Conservation (phyloP, 2,888 invertebrate species). For the Trachelus iudaicus region DNA sequence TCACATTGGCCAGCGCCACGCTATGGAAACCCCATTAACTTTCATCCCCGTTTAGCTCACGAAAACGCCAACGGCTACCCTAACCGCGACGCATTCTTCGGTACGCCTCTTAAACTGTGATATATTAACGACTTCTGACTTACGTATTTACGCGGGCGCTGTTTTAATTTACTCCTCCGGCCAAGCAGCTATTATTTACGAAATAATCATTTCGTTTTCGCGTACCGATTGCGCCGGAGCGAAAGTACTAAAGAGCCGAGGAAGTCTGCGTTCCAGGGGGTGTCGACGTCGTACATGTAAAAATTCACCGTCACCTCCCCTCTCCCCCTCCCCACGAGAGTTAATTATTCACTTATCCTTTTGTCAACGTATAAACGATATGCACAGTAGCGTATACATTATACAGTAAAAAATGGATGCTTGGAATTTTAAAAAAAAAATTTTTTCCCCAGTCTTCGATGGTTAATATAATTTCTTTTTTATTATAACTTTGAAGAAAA, state of each 20-base stretch:
- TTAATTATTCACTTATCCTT: not conserved
- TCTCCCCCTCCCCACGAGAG: not conserved
- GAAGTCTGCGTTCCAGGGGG: constrained; percentile 16
- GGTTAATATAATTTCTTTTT: not conserved
- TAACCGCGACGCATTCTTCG: constrained; percentile 1
- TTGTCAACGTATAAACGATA: not conserved
- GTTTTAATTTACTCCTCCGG: constrained; percentile 30
- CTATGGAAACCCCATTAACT: not conserved
- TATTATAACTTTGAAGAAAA: too few species aligned
- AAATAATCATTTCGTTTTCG: constrained; percentile 29
- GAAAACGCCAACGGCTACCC: not conserved
- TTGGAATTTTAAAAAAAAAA: not conserved
- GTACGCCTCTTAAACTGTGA: constrained; percentile 11
- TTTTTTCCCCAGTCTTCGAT: not conserved
- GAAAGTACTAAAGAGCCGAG: constrained; percentile 22
- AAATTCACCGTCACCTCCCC: not conserved
- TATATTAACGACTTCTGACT: constrained; percentile 31
- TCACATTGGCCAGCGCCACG: not conserved
- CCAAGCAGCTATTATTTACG: constrained; percentile 27
- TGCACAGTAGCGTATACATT: not conserved
- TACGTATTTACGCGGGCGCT: constrained; percentile 16
- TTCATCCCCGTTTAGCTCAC: not conserved
- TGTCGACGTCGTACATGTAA: not conserved
- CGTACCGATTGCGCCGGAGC: constrained; percentile 20
- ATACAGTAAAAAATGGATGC: not conserved